A percentile compares a stretch with the other conserved stretches of the same genome.
These are phyloP conservation scores for Malaclemys terrapin DNA, from an alignment of 2,113 vertebrate genomes.

Conservation along the genomic window DNA sequence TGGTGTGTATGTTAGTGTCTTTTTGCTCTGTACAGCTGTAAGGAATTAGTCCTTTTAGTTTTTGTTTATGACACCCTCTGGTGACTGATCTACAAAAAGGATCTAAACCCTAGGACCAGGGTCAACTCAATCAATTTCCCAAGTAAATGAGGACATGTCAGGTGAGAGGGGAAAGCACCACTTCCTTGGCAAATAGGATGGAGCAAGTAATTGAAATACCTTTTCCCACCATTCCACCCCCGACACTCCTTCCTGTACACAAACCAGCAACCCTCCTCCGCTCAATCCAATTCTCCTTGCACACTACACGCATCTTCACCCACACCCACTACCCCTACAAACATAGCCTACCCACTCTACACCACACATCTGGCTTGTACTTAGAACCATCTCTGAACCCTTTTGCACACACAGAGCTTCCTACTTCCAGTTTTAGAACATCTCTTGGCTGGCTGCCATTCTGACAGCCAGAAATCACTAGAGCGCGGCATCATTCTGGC, in stretches of 20 bases:
- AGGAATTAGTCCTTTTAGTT: not conserved
- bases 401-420: not conserved
- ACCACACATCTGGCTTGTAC: accelerated
- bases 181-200: not conserved
- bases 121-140: not conserved
- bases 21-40: not conserved
- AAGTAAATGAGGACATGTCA: not conserved
- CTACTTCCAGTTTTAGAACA: not conserved
- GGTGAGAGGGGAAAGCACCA: not conserved
- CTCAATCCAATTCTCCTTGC: not conserved
- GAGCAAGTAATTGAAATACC: not conserved
- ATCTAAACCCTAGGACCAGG: not conserved
- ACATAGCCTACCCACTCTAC: accelerated
- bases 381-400: not conserved
- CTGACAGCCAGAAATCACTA: not conserved
- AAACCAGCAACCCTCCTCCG: not conserved
- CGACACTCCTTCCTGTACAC: too few species aligned
- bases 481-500: not conserved
- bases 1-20: not conserved
- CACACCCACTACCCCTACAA: not conserved
- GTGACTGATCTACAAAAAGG: not conserved
- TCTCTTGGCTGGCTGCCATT: not conserved
- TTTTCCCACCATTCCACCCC: not conserved
- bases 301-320: not conserved
- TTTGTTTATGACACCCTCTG: not conserved